Conservation (phyloP, 2,888 invertebrate species). For the Macropis europaea region DNA sequence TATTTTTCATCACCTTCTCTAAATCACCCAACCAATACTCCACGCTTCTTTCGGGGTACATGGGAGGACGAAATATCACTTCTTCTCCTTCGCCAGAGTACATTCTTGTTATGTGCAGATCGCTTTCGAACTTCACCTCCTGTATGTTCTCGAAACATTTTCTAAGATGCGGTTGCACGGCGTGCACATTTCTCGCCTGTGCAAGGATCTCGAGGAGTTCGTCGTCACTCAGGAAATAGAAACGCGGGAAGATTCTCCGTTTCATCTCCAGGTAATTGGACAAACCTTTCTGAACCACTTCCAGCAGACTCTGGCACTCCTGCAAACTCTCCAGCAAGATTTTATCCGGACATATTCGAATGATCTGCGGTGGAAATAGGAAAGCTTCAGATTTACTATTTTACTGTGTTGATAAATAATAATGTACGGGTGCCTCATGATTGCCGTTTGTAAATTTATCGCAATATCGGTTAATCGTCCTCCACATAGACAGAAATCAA, state of each 20-base stretch:
- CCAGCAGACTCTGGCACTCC: slow-evolving; percentile 86
- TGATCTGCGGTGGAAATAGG: slow-evolving; percentile 80
- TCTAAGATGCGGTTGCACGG: slow-evolving; percentile 90
- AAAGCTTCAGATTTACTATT: neutral
- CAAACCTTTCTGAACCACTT: slow-evolving; percentile 88
- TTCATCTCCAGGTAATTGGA: slow-evolving; percentile 90
- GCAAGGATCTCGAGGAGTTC: slow-evolving; percentile 90
- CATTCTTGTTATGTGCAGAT: slow-evolving; percentile 87
- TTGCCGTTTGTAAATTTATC: too few species aligned
- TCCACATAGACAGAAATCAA: too few species aligned
- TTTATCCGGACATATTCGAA: slow-evolving; percentile 84
- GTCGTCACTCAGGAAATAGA: slow-evolving; percentile 92
- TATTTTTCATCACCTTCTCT: slow-evolving; percentile 86
- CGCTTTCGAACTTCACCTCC: slow-evolving; percentile 85
- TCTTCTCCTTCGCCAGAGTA: slow-evolving; percentile 89
- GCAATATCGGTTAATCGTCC: too few species aligned
- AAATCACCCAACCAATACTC: slow-evolving; percentile 88
- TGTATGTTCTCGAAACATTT: slow-evolving; percentile 92
- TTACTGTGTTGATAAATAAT: too few species aligned
- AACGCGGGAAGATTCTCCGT: slow-evolving; percentile 87
- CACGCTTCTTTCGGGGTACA: slow-evolving; percentile 87
- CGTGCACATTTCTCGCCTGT: slow-evolving; percentile 88
- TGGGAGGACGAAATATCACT: slow-evolving; percentile 84
- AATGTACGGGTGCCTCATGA: too few species aligned
- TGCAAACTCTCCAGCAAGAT: slow-evolving; percentile 85